Evolutionary conservation across 2,113 vertebrate genomes (phyloP).

Genomic region (Rhagologus leucostigma): DNA sequence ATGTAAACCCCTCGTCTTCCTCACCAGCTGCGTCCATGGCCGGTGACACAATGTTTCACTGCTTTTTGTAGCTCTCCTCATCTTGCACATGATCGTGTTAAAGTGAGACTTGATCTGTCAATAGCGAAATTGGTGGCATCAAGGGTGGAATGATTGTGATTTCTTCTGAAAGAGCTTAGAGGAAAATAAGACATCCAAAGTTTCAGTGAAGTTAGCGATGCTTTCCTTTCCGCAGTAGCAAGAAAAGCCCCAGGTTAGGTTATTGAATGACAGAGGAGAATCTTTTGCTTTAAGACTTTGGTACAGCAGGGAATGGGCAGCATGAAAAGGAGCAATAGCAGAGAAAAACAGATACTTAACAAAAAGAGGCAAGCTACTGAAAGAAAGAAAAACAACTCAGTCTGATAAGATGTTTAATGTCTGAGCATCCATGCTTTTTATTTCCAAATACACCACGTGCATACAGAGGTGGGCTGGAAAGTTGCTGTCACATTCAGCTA

Average conservation of each 20-base stretch:
- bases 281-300: not conserved
- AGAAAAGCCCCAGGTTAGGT: not conserved
- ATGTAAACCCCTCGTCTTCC: not conserved
- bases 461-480: not conserved
- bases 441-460: not conserved
- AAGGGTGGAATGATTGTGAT: not conserved
- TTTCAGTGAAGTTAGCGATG: not conserved
- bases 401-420: not conserved
- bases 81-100: accelerated
- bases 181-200: not conserved
- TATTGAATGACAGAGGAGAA: not conserved
- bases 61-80: not conserved
- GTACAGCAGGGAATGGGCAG: not conserved
- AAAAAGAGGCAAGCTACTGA: not conserved
- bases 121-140: not conserved
- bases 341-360: not conserved
- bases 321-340: not conserved
- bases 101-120: not conserved
- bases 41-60: not conserved
- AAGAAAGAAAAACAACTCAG: not conserved
- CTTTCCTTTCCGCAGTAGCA: not conserved
- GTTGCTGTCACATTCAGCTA: not conserved
- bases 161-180: not conserved
- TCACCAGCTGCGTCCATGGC: not conserved
- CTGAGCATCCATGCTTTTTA: not conserved